These are phyloP conservation scores for Ischnura elegans DNA, from an alignment of 2,888 invertebrate genomes.

Conservation along the genomic window DNA sequence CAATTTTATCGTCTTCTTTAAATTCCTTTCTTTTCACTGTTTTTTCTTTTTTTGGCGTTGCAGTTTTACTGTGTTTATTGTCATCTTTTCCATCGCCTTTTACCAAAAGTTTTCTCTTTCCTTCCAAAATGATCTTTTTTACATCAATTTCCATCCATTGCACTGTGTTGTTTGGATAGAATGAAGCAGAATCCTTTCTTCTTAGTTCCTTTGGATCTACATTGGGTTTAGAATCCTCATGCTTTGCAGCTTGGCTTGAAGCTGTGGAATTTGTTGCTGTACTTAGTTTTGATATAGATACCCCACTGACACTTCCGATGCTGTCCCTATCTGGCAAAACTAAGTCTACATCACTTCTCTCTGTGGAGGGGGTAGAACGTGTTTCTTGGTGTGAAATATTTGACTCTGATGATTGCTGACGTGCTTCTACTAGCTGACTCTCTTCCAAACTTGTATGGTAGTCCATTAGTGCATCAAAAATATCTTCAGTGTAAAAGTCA, in stretches of 20 bases:
- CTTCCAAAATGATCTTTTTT: neutral
- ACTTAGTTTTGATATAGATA: neutral
- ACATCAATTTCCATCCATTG: neutral
- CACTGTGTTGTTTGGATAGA: neutral
- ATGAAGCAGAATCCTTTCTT: neutral
- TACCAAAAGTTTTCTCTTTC: neutral
- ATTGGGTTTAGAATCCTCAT: neutral
- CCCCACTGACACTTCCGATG: neutral
- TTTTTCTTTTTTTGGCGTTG: neutral
- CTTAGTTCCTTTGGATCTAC: neutral
- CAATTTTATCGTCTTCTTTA: neutral
- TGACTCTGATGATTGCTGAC: neutral
- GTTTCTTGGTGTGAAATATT: neutral
- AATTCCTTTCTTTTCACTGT: neutral
- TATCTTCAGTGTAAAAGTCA: slow-evolving; percentile 23
- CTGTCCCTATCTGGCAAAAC: neutral
- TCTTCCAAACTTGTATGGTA: neutral
- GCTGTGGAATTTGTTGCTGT: neutral
- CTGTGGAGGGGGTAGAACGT: neutral
- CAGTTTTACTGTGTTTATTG: neutral
- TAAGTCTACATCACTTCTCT: neutral
- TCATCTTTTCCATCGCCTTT: neutral
- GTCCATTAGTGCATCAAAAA: neutral
- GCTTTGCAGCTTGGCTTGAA: neutral
- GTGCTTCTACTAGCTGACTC: neutral